A percentile compares a stretch with the other conserved stretches of the same genome.
phyloP scores from a whole-genome alignment of 1,140 invertebrate species.

The Megalonaias nervosa region DNA sequence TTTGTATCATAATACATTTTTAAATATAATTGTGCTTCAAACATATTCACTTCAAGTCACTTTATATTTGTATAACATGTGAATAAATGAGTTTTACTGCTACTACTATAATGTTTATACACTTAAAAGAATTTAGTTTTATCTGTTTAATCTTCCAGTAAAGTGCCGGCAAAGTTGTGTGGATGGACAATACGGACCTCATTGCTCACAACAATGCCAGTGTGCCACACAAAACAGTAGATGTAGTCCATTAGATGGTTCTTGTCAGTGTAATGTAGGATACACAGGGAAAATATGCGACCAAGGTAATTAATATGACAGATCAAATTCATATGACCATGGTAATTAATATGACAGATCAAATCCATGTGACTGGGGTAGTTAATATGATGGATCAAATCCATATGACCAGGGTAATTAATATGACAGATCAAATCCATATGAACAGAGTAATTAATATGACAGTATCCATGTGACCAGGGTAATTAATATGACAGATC shows the following conservation, averaged over 20 bases:
- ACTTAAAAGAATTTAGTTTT: too few relatives aligned
- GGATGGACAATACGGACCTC: constrained; percentile 32
- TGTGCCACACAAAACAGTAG: constrained; percentile 27
- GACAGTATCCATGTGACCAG: constrained; percentile 33
- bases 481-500: constrained; percentile 26
- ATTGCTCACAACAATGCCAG: constrained; percentile 37
- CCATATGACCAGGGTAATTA: background rate
- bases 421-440: background rate
- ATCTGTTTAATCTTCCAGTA: constrained; percentile 19
- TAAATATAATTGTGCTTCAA: too few relatives aligned
- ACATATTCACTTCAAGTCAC: too few relatives aligned
- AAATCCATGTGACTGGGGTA: background rate
- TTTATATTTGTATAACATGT: too few relatives aligned
- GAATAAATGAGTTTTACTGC: too few relatives aligned
- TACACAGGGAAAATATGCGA: constrained; percentile 51
- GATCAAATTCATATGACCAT: constrained; percentile 44
- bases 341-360: too few relatives aligned
- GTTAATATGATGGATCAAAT: background rate
- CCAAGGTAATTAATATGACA: constrained; percentile 31
- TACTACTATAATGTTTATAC: too few relatives aligned
- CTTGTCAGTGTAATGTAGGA: constrained; percentile 56
- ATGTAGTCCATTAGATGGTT: constrained; percentile 55
- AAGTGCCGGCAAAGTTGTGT: constrained; percentile 43
- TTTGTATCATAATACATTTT: too few relatives aligned
- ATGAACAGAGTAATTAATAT: background rate